A percentile compares a stretch with the other conserved stretches of the same genome.
These are phyloP conservation scores for Ormyrus nitidulus DNA, from an alignment of 2,888 invertebrate genomes.

Conservation along the genomic window DNA sequence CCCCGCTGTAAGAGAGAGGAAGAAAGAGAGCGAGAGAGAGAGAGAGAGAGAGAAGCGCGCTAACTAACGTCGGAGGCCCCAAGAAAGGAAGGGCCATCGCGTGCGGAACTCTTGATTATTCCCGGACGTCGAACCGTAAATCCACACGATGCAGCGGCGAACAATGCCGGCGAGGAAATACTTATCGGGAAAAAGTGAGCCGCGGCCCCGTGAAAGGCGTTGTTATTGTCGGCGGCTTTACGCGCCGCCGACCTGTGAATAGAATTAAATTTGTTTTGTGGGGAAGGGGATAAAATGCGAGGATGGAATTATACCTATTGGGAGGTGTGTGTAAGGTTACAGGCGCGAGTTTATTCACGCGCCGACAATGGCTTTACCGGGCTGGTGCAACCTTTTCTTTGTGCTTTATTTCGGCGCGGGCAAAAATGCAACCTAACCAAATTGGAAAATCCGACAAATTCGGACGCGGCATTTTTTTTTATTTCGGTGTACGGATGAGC, in stretches of 20 bases:
- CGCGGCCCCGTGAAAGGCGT: constrained; percentile 3
- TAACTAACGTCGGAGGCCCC: constrained; percentile 30
- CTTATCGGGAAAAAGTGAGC: constrained; percentile 36
- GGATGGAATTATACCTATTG: neutral
- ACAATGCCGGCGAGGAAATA: constrained; percentile 20
- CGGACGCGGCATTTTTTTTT: no score
- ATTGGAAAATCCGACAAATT: no score
- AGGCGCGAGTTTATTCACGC: no score
- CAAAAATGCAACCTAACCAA: no score
- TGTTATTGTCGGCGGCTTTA: neutral
- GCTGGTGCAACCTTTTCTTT: no score
- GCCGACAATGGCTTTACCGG: no score
- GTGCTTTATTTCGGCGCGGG: no score
- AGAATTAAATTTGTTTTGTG: constrained; percentile 32
- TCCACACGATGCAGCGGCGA: constrained; percentile 26
- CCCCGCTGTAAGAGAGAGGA: neutral
- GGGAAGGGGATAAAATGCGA: neutral
- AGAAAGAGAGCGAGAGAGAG: no score
- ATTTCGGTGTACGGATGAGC: no score
- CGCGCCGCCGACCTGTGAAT: constrained; percentile 3
- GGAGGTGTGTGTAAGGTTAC: no score
- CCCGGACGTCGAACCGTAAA: constrained; percentile 48
- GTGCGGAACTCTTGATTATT: constrained; percentile 31
- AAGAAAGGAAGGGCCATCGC: constrained; percentile 15
- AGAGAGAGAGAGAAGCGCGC: constrained; percentile 7